Base-by-base conservation (phyloP, 2,888 invertebrate genomes). In the Cetonia aurata region DNA sequence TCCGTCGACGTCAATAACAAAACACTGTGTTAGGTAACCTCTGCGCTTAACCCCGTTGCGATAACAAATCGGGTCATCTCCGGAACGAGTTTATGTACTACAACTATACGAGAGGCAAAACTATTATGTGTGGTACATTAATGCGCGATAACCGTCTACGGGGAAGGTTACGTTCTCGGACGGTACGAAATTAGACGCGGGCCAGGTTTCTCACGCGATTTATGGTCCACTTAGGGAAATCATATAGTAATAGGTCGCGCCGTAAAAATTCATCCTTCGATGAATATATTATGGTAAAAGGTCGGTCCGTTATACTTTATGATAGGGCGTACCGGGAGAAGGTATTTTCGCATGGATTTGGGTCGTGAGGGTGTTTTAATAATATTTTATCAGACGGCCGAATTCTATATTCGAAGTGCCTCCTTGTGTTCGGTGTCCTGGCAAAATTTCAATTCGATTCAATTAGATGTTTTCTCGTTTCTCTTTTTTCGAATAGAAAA, bases 191-290 rank as follows among this genome's bases (percentile, higher is more conserved):
- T 62, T 50, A 62, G 62, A 62, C 33, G 33, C 9, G 37, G 37
- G 37, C 37, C 37, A 44, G 42, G 37, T 62, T 19, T 62, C 62
- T 33, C 62, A 33, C 50, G 33, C 62, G 62, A 62, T 62, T 62
- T 62, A 62, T 62, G 62, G 33, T 62, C 31, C 50, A 50, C 50
- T 62, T 48, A 50, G 37, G 62, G 62, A 62, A 50, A 62, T 62
- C 62, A 50, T 62, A 60, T 46, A 60, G 60, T 46, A 46, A 46
- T 60, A 62, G 50, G 33, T 62, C 31, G 37, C 50, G 31, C 37
- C 31, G 50, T 62, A 62, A 62, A 62, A 62, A 62, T 37, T 62
- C 62, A 37, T 62, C 62, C 62, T 50, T 62, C 62, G 48, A 50
- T 62, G 62, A 62, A 62, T 62, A 50, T 50, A 62, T 62, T 50